Conservation (phyloP, 2,797 vertebrate species). For the Pantherophis vulpinus region DNA sequence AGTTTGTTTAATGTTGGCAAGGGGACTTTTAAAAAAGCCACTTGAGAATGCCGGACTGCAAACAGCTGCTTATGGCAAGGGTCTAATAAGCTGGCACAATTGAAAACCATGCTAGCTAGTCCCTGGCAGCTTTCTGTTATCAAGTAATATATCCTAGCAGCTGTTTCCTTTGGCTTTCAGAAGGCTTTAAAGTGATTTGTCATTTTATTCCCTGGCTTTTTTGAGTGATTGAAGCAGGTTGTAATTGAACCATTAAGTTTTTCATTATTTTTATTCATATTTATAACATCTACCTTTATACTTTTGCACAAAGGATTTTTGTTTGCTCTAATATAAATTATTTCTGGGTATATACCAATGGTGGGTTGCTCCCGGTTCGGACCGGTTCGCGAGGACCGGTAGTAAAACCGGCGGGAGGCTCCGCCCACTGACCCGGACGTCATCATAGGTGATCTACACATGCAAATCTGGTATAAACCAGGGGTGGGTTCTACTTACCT, state of each 20-base stretch:
- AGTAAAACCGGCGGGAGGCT: no score
- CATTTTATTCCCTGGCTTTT: background rate
- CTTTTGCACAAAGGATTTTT: background rate
- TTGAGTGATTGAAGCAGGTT: background rate
- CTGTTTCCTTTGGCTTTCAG: background rate
- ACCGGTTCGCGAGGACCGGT: no score
- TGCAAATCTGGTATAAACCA: no score
- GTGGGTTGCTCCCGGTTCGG: no score
- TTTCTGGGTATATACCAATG: background rate
- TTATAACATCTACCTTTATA: background rate
- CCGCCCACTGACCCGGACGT: no score
- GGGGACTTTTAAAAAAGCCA: background rate
- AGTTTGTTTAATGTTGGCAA: background rate
- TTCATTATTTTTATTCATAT: background rate
- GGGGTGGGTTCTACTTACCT: no score
- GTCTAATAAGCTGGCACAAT: conserved; percentile 9
- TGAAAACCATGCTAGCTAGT: background rate
- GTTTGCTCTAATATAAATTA: background rate
- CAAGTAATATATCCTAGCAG: background rate
- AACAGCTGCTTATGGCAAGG: background rate
- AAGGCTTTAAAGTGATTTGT: background rate
- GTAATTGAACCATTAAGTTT: background rate
- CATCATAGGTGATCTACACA: no score
- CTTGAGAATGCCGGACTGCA: background rate
- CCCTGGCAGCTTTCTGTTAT: background rate